Evolutionary conservation across 1,140 invertebrate species (phyloP), one percentile per base, ranked within the genome.

Genomic region (Araneus ventricosus): DNA sequence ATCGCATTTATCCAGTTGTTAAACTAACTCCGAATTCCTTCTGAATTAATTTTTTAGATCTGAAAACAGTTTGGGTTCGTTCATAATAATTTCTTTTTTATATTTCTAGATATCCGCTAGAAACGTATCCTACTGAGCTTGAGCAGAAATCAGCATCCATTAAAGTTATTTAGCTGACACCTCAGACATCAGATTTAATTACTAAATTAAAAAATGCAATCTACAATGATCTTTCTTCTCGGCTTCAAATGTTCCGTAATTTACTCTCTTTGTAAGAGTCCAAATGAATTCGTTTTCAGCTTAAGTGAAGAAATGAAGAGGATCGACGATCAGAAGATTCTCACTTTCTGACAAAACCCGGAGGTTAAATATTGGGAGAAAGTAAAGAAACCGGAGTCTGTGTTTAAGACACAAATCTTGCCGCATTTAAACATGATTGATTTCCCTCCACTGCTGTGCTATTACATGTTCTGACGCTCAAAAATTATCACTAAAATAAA

Each of bases 341-440:
- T 27, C 6, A 75, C 70, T 75, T 75, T 75, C 70, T 34, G 27
- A 5, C 70, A 75, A 75, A 75, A 75, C 27, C 63, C 63, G 6
- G 57, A 67, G 63, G 63, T 10, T 67, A 67, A 67, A 67, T 67
- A 6, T 0, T 39, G 6, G 10, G 24, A 22, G 14, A 39, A 80
- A 37, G 34, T 22, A 37, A 34, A 80, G 75, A 80, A 80, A 80
- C 39, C 39, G 34, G 39, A 82, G 6, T 41, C 41, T 82, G 20
- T 82, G 41, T 41, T 82, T 82, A 41, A 82, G 80, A 27, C 37
- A 7, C 24, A 52, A 82, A 52, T 82, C 79, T 90, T 84, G 52
- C 30, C 6, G 34, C 8, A 82, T 90, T 82, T 80, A 89, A 90
- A 82, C 79, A 90, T 85, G 90, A 91, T 91, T 91, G 90, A 91